A percentile compares a stretch with the other conserved stretches of the same genome.
phyloP scores from a whole-genome alignment of 1,140 invertebrate species.

The Brachionus sp. region DNA sequence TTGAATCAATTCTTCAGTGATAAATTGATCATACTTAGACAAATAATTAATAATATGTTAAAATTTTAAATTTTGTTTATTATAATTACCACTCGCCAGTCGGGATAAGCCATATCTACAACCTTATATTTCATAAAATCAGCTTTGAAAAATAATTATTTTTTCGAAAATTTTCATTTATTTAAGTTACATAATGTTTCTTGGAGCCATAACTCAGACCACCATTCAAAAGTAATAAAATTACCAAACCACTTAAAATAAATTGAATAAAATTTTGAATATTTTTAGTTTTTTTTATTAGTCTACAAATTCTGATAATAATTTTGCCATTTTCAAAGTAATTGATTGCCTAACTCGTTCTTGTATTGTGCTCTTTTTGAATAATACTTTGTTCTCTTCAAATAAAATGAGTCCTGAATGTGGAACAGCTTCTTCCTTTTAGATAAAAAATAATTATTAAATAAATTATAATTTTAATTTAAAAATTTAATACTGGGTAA shows the following conservation, averaged over 20 bases:
- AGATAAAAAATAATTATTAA: not conserved
- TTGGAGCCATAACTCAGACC: constrained; percentile 42
- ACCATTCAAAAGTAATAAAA: constrained; percentile 39
- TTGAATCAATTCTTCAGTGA: constrained; percentile 20
- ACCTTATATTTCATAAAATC: constrained; percentile 34
- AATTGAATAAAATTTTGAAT: not conserved
- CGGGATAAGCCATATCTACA: constrained; percentile 23
- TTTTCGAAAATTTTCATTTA: not conserved
- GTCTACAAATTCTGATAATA: constrained; percentile 29
- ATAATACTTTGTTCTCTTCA: constrained; percentile 11
- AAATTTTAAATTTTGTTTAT: not conserved
- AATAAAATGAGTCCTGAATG: constrained; percentile 28
- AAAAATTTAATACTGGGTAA: not conserved
- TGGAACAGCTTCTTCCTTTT: constrained; percentile 20
- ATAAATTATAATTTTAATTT: not conserved
- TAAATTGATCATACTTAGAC: constrained; percentile 36
- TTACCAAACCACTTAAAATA: constrained; percentile 36
- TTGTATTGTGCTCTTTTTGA: not conserved
- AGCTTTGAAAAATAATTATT: not conserved
- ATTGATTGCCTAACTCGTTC: constrained; percentile 17
- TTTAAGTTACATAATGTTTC: not conserved
- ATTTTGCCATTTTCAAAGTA: constrained; percentile 30
- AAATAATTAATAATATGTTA: not conserved
- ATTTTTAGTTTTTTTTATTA: not conserved
- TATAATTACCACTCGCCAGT: constrained; percentile 10